Percentiles rank a stretch among this genome's conserved stretches.
These are phyloP conservation scores for Shargacucullia verbasci DNA, from an alignment of 2,888 invertebrate genomes.

Conservation along the genomic window DNA sequence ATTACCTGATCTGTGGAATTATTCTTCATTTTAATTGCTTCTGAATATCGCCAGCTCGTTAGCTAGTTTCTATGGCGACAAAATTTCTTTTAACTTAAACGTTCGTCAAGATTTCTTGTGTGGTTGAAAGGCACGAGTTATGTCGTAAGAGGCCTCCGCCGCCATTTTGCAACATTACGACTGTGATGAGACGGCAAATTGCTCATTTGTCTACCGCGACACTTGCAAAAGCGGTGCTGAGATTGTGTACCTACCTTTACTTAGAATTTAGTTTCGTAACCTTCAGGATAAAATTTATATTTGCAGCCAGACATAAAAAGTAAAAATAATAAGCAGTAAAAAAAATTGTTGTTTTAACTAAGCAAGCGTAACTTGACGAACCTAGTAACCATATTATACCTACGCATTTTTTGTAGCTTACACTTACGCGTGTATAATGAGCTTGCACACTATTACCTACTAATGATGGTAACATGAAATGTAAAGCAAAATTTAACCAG, in stretches of 20 bases:
- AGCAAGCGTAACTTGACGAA: slow-evolving; percentile 14
- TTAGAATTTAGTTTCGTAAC: slow-evolving; percentile 38
- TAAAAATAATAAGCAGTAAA: slow-evolving; percentile 4
- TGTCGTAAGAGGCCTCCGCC: slow-evolving; percentile 70
- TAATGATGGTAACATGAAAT: neutral
- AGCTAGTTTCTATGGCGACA: slow-evolving; percentile 35
- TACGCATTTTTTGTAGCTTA: neutral
- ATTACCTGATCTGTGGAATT: slow-evolving; percentile 43
- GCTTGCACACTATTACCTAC: neutral
- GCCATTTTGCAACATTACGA: slow-evolving; percentile 78
- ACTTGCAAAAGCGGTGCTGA: slow-evolving; percentile 72
- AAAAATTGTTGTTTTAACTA: slow-evolving; percentile 8
- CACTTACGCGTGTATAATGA: neutral
- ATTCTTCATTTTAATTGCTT: slow-evolving; percentile 42
- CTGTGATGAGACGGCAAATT: slow-evolving; percentile 82
- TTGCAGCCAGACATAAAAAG: slow-evolving; percentile 7
- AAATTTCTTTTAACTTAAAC: slow-evolving; percentile 47
- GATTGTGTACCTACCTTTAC: slow-evolving; percentile 49
- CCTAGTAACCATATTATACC: neutral
- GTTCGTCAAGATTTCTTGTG: slow-evolving; percentile 58
- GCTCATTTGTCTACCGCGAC: slow-evolving; percentile 80
- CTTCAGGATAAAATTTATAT: slow-evolving; percentile 20
- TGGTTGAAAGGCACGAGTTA: slow-evolving; percentile 66
- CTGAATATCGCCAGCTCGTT: slow-evolving; percentile 42
- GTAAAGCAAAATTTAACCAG: slow-evolving; percentile 2